Percentiles rank a stretch among this genome's conserved stretches.
Conservation (phyloP, 2,888 invertebrate species). For the Latrodectus elegans region DNA sequence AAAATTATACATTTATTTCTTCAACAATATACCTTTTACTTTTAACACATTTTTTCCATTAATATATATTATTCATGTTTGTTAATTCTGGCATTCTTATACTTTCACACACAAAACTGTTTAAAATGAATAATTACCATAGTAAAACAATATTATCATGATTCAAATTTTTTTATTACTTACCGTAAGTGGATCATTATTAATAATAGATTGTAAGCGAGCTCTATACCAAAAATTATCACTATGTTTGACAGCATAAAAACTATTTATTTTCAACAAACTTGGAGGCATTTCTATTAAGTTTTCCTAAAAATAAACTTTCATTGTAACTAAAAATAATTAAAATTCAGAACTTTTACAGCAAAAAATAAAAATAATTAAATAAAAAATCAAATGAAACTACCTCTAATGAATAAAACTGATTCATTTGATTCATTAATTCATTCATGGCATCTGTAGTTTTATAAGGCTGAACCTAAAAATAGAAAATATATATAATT, state of each 20-base stretch:
- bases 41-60: no score
- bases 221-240: slow-evolving; percentile 83
- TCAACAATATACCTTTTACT: no score
- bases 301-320: slow-evolving; percentile 32
- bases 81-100: no score
- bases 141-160: no score
- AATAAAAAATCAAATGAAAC: background rate
- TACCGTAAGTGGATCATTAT: slow-evolving; percentile 30
- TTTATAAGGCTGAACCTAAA: slow-evolving; percentile 60
- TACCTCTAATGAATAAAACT: slow-evolving; percentile 63
- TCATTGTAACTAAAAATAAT: background rate
- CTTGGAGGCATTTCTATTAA: slow-evolving; percentile 53
- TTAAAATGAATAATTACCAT: no score
- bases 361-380: background rate
- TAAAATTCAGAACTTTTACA: background rate
- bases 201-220: slow-evolving; percentile 26
- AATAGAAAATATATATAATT: background rate
- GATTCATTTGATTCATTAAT: slow-evolving; percentile 49
- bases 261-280: slow-evolving; percentile 33
- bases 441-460: slow-evolving; percentile 23
- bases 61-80: no score
- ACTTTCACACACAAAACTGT: no score
- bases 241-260: slow-evolving; percentile 79
- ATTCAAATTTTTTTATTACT: background rate
- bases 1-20: no score